Base-by-base conservation (phyloP, 1,140 invertebrate species). In the Pseudachorutes palmiensis region DNA sequence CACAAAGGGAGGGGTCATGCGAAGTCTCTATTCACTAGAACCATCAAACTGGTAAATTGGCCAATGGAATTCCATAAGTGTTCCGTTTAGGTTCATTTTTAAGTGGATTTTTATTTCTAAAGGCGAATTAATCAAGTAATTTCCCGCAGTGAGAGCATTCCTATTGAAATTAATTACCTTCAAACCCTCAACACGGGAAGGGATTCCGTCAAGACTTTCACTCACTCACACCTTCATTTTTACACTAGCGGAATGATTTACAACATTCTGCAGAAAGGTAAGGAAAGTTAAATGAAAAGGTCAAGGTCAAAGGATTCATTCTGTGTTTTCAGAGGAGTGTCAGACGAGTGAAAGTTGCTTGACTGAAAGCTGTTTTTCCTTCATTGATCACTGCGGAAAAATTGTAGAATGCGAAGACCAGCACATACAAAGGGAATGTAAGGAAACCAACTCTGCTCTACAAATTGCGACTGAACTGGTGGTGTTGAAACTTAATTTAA, bases 241-340 rank as follows among this genome's bases (percentile, higher is more conserved):
- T 79, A 83, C 67, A 78, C 80, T 1, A 78, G 82, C 74, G 73
- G 75, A 0, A 48, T 66, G 12, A 65, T 82, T 24, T 77, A 74
- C 12, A 19, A 22, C 61, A 9, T 9, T 9, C 19, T 12, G 5
- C 32, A 32, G 30, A 61, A 61, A 61, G 59, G 59, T 61, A 29
- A 58, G 24, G 55, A 58, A 58, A 58, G 9, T 12, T 12, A 45
- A 9, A 45, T 12, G 9, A 45, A 45, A 45, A 19, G 36, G 9
- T 45, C 19, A 45, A 12, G 36, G 36, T 45, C 36, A 45, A 45
- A 45, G n/a, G n/a, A 45, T 45, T 45, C 19, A 19, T 45, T 45
- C 36, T n/a, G n/a, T n/a, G 19, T 55, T 55, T 55, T 9, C 33
- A 63, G 61, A 32, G 12, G 61, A 36, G 29, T 63, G 61, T 29